Conservation (phyloP, 2,113 vertebrate genomes). For the Cisticola juncidis region DNA sequence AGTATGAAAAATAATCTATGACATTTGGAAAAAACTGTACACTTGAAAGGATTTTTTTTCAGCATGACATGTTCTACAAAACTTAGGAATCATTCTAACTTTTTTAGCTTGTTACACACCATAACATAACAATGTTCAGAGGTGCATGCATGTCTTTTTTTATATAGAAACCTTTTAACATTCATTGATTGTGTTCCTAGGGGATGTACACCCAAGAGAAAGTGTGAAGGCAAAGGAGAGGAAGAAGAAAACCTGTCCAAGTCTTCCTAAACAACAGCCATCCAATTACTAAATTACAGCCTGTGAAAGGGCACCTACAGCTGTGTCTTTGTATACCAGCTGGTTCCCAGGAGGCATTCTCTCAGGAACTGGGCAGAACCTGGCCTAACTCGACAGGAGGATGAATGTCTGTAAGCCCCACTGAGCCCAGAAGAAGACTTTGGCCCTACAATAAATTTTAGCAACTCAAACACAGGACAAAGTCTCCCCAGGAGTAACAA, state of each 20-base stretch:
- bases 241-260: neutral
- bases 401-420: neutral
- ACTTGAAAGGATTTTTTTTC: neutral
- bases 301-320: neutral
- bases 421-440: neutral
- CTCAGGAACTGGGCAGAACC: neutral
- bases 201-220: neutral
- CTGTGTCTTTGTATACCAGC: neutral
- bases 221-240: neutral
- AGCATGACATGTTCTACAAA: neutral
- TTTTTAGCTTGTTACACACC: neutral
- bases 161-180: neutral
- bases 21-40: neutral
- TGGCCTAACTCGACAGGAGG: neutral
- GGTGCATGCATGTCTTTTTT: accelerated
- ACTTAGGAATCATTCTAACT: neutral
- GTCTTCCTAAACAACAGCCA: neutral
- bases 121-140: neutral
- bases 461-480: neutral
- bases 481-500: neutral
- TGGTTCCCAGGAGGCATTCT: neutral
- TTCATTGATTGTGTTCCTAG: neutral
- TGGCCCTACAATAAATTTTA: neutral
- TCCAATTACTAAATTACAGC: neutral
- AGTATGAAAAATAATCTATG: neutral